phyloP scores from a whole-genome alignment of 2,888 invertebrate species.

The Cephus sareptanus region DNA sequence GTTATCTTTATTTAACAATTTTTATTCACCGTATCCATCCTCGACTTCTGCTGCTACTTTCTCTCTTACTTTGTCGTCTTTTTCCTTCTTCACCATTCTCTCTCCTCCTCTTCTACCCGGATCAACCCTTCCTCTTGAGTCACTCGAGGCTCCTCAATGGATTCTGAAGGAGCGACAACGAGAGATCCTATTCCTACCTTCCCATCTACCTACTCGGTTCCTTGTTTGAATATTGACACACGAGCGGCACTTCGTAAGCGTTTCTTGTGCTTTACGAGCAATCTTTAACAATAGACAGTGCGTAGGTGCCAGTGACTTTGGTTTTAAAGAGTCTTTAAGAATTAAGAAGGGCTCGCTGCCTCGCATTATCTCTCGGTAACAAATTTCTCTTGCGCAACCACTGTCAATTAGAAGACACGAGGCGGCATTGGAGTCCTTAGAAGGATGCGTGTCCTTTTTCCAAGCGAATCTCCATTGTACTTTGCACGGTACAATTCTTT shows the following conservation, averaged over 20 bases:
- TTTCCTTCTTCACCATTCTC: neutral
- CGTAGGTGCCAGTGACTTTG: constrained; percentile 7
- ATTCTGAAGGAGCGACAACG: neutral
- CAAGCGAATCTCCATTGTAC: neutral
- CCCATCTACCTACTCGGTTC: neutral
- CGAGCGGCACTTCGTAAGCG: constrained; percentile 16
- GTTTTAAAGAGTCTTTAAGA: neutral
- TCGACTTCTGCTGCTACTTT: neutral
- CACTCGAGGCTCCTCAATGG: neutral
- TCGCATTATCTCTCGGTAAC: neutral
- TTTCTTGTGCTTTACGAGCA: constrained; percentile 10
- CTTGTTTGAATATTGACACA: constrained; percentile 4
- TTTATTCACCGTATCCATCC: neutral
- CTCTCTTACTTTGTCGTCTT: no score
- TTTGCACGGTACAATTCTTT: neutral
- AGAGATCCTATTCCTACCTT: neutral
- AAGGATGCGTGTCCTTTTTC: neutral
- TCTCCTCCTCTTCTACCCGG: neutral
- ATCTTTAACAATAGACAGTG: constrained; percentile 22
- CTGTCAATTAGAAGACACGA: neutral
- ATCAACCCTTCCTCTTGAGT: neutral
- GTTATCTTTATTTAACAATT: neutral
- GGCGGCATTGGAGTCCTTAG: neutral
- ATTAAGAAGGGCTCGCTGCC: neutral
- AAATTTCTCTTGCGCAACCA: neutral